These are phyloP conservation scores for Armadillidium nasatum DNA, from an alignment of 1,140 invertebrate species.

Conservation along the genomic window DNA sequence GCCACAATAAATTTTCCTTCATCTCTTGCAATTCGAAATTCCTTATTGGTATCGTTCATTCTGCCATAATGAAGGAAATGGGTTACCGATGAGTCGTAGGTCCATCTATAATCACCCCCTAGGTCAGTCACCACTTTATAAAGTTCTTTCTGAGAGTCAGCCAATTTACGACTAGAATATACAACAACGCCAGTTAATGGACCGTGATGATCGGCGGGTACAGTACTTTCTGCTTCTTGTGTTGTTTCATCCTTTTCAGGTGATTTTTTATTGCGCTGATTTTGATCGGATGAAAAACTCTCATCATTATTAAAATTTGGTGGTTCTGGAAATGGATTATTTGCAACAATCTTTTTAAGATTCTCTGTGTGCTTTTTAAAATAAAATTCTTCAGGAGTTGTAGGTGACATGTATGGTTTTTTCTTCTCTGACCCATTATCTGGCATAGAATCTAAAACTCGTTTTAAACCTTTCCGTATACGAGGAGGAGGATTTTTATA, in stretches of 20 bases:
- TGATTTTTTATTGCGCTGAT: background rate
- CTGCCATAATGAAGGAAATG: conserved; percentile 53
- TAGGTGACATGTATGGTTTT: background rate
- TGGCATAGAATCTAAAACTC: conserved; percentile 29
- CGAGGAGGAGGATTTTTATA: conserved; percentile 30
- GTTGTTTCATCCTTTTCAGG: background rate
- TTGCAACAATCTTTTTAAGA: conserved; percentile 37
- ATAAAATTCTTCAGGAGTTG: conserved; percentile 22
- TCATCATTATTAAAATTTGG: background rate
- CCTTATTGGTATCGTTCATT: conserved; percentile 51
- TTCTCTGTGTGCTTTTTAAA: conserved; percentile 44
- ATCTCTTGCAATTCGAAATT: conserved; percentile 50
- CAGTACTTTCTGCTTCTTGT: background rate
- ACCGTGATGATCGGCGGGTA: conserved; percentile 35
- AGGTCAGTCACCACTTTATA: conserved; percentile 49
- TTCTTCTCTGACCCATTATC: conserved; percentile 5
- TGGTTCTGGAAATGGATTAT: conserved; percentile 17
- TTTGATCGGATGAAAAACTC: background rate
- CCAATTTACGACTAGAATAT: conserved; percentile 50
- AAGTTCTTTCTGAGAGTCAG: conserved; percentile 49
- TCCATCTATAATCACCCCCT: conserved; percentile 53
- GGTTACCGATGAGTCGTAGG: conserved; percentile 48
- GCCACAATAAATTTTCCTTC: conserved; percentile 52
- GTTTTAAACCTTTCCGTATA: conserved; percentile 40
- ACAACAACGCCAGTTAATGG: conserved; percentile 51